A percentile compares a stretch with the other conserved stretches of the same genome.
phyloP scores from a whole-genome alignment of 2,888 invertebrate genomes.

The Rugalucina vietnamica region DNA sequence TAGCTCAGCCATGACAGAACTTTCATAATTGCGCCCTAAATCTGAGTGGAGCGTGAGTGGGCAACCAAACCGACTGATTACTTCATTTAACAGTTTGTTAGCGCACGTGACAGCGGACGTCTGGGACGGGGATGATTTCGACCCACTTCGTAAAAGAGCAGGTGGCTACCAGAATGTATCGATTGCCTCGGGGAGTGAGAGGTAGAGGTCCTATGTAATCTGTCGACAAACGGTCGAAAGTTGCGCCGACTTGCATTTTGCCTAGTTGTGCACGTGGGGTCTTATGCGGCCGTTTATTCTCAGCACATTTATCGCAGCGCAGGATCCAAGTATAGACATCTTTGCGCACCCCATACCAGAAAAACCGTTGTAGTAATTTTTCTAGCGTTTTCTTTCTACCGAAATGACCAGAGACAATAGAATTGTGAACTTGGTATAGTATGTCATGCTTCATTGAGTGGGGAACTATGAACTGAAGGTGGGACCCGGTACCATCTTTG shows the following conservation, averaged over 20 bases:
- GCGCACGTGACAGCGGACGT: background rate
- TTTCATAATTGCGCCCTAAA: background rate
- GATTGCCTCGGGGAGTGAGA: background rate
- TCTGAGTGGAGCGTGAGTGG: background rate
- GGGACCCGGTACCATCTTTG: too few species aligned
- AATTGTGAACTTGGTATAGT: too few species aligned
- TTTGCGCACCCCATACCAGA: too few species aligned
- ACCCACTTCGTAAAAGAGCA: background rate
- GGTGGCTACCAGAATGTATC: background rate
- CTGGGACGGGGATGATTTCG: background rate
- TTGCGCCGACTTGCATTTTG: background rate
- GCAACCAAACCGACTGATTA: background rate
- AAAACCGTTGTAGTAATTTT: too few species aligned
- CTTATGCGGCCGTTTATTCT: too few species aligned
- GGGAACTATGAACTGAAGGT: too few species aligned
- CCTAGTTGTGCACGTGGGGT: background rate
- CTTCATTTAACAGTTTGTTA: conserved; percentile 1
- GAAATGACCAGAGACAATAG: too few species aligned
- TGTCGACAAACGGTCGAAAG: background rate
- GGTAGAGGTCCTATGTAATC: background rate
- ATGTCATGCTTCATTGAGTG: too few species aligned
- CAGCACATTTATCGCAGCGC: too few species aligned
- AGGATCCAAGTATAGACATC: too few species aligned
- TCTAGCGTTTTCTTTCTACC: too few species aligned
- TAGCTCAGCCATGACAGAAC: background rate